Base-by-base conservation (phyloP, 2,888 invertebrate genomes). In the Sinopyrophorus schimmeli region DNA sequence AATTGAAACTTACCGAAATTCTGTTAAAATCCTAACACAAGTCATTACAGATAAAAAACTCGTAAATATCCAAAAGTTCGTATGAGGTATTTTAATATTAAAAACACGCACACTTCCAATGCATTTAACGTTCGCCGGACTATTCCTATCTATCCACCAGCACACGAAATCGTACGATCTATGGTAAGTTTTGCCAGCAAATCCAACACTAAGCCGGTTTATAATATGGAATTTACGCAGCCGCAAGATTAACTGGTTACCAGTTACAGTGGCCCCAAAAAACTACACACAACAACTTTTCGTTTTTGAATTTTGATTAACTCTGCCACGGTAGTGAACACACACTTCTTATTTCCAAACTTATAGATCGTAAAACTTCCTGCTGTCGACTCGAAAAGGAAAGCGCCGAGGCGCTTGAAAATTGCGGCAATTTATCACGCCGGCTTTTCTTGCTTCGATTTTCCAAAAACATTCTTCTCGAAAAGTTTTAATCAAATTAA, bases 131-230 rank as follows among this genome's bases (percentile, higher is more conserved):
- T n/a, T n/a, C n/a, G n/a, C n/a, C n/a, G n/a, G n/a, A n/a, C n/a
- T n/a, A n/a, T 39, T 41, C 24, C 23, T 41, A 41, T 41, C 44
- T 35, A 44, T 44, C 27, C 34, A 24, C 21, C 32, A 42, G 21
- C 16, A 30, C 21, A 23, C 32, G 34, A 44, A 44, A 37, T 44
- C 44, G 35, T 34, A 11, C 35, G 21, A 5, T 21, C 20, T 20
- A 35, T n/a, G 35, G 35, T 35, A 35, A 24, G 31, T 26, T 44
- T 44, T 44, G 44, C 44, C n/a, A n/a, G n/a, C n/a, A n/a, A n/a
- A n/a, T n/a, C n/a, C n/a, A n/a, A n/a, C n/a, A n/a, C n/a, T 44
- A 16, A 37, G 44, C 44, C 44, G 44, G 44, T 44, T 44, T 35
- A 15, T 30, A 28, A 27, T 21, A 16, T 21, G 17, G 14, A 4